Evolutionary conservation across 2,797 vertebrate genomes (phyloP).

Genomic region (Odontamblyopus lacepedii): DNA sequence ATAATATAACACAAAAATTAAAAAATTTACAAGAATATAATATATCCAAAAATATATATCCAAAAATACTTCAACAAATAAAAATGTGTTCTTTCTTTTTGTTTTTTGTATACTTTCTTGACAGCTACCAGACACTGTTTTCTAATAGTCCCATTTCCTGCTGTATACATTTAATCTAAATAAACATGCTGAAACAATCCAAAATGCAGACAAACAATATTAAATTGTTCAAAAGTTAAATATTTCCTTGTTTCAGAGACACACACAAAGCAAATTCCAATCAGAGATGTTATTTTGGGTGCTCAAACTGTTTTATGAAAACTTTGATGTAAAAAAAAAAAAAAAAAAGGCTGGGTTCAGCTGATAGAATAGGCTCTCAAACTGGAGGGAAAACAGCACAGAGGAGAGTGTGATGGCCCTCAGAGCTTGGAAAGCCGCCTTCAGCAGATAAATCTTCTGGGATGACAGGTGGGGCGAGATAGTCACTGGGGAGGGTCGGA

Average conservation of each 20-base stretch:
- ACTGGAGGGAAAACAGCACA: conserved; percentile 8
- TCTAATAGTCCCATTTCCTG: background rate
- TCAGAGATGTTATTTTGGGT: background rate
- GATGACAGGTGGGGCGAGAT: conserved; percentile 11
- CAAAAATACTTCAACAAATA: background rate
- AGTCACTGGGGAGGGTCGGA: conserved; percentile 3
- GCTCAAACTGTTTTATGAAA: background rate
- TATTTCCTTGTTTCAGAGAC: background rate
- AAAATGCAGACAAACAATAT: background rate
- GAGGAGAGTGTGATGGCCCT: conserved; percentile 5
- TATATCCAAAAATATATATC: too few relatives aligned
- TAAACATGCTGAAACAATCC: background rate
- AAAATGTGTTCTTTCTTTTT: background rate
- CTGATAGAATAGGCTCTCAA: conserved; percentile 3
- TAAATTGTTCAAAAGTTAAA: background rate
- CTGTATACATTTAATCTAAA: background rate
- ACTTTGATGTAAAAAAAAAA: background rate
- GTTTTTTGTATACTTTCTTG: background rate
- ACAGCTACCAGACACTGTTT: background rate
- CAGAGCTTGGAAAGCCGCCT: background rate
- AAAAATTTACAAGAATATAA: too few relatives aligned
- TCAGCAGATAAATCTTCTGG: conserved; percentile 13
- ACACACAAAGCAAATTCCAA: background rate
- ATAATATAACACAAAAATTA: too few relatives aligned
- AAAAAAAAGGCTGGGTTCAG: conserved; percentile 3